Conservation (phyloP, 2,888 invertebrate species). For the Pandemis corylana region DNA sequence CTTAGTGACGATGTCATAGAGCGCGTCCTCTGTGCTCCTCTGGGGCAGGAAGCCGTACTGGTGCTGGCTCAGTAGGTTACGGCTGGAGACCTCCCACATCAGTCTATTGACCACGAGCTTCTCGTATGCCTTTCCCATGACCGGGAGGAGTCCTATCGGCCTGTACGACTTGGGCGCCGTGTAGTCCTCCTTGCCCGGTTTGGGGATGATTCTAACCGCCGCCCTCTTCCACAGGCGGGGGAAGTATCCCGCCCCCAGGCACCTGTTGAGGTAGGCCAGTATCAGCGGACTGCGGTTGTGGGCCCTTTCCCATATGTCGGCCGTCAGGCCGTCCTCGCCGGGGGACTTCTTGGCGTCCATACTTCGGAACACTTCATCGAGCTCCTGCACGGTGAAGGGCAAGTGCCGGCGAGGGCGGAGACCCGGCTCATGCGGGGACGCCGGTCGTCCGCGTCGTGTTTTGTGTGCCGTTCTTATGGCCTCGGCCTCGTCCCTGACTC, state of each 20-base stretch:
- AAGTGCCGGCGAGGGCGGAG: too few species aligned
- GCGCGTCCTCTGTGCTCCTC: slow-evolving; percentile 29
- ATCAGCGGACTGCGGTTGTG: background rate
- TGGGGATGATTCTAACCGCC: background rate
- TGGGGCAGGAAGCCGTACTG: slow-evolving; percentile 6
- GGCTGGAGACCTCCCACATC: too few species aligned
- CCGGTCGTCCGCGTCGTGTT: background rate
- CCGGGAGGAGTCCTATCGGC: too few species aligned
- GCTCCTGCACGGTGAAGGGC: background rate
- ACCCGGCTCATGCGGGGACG: too few species aligned
- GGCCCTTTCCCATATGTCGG: background rate
- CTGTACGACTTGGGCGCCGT: too few species aligned
- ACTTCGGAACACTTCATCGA: background rate
- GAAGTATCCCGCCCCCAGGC: background rate
- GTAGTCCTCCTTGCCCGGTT: background rate
- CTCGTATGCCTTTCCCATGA: too few species aligned
- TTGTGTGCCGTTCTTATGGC: too few species aligned
- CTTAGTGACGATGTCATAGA: background rate
- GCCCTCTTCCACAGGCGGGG: background rate
- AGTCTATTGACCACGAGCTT: too few species aligned
- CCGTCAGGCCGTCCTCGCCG: background rate
- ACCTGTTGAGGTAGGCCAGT: background rate
- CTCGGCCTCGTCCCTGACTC: background rate
- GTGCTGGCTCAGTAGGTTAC: background rate
- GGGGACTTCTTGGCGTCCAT: background rate